Percentiles rank a stretch among this genome's conserved stretches.
Conservation (phyloP, 2,888 invertebrate genomes). For the Apoda limacodes region DNA sequence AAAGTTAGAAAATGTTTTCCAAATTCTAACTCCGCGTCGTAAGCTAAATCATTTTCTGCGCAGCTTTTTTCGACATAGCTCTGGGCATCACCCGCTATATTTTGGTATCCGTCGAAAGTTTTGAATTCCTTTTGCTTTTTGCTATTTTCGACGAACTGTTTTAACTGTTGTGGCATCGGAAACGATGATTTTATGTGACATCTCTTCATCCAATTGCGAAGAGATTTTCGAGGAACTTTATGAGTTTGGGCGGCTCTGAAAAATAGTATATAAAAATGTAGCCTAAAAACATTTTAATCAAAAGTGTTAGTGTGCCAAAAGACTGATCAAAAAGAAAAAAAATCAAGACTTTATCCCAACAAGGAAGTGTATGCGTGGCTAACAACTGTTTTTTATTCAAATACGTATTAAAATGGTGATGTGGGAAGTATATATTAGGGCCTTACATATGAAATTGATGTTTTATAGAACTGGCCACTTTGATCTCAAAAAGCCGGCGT, state of each 20-base stretch:
- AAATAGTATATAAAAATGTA: slow-evolving; percentile 19
- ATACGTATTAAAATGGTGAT: neutral
- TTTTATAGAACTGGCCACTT: no score
- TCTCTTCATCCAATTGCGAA: slow-evolving; percentile 73
- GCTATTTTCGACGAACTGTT: slow-evolving; percentile 68
- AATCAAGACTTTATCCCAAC: no score
- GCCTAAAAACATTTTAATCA: no score
- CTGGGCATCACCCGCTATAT: slow-evolving; percentile 21
- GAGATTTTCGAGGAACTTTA: slow-evolving; percentile 70
- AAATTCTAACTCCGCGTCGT: slow-evolving; percentile 44
- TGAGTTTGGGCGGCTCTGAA: slow-evolving; percentile 70
- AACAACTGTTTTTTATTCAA: neutral
- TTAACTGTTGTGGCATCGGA: slow-evolving; percentile 69
- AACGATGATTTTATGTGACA: slow-evolving; percentile 71
- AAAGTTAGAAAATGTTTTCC: slow-evolving; percentile 53
- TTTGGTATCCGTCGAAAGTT: slow-evolving; percentile 24
- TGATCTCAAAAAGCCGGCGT: no score
- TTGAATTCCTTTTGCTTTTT: slow-evolving; percentile 56
- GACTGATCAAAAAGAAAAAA: no score
- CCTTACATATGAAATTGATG: no score
- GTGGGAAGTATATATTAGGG: no score
- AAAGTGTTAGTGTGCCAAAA: no score
- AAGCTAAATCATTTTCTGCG: slow-evolving; percentile 28
- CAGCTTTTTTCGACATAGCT: slow-evolving; percentile 31
- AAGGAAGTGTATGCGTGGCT: no score